Base-by-base conservation (phyloP, 2,888 invertebrate species). In the Stramonita haemastoma region DNA sequence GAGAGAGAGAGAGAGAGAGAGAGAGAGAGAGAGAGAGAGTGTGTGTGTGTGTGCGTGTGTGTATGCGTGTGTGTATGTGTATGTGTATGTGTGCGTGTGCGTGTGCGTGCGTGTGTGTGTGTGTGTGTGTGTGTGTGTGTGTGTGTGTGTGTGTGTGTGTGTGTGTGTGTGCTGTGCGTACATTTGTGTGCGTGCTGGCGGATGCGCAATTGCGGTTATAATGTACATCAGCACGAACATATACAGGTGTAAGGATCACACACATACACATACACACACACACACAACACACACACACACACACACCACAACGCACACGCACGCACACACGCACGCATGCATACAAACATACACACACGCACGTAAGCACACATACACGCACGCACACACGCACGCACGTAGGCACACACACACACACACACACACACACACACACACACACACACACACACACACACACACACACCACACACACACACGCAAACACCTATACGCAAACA, bases 191-290 rank as follows among this genome's bases (percentile, higher is more conserved):
- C n/a, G n/a, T 73, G 6, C 22, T 8, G n/a, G 11, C 15, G 6
- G 6, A 60, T 19, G 19, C 60, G 19, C 60, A 60, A 11, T 15
- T 19, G 19, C 60, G 19, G 13, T 32, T 19, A 79, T 32, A 79
- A 8, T 32, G 8, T 5, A 8, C 29, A 8, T 32, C 29, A 79
- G 8, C 8, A 8, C 29, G 8, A 29, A 79, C 29, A 79, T 32
- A 79, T 6, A 60, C 60, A 60, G 13, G 19, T 19, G 19, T 19
- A 60, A 60, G 15, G 11, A 8, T 32, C 79, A 29, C 79, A 29
- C 79, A 79, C 79, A 79, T 32, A 79, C 79, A 79, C 79, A 79
- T 32, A 79, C 79, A 79, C 79, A 79, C 79, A 79, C 73, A 73
- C 73, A 73, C 73, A 73, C 73, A 26, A 36, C 34, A 34, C n/a